phyloP scores from a whole-genome alignment of 1,140 invertebrate genomes.

The Drosophila orena region DNA sequence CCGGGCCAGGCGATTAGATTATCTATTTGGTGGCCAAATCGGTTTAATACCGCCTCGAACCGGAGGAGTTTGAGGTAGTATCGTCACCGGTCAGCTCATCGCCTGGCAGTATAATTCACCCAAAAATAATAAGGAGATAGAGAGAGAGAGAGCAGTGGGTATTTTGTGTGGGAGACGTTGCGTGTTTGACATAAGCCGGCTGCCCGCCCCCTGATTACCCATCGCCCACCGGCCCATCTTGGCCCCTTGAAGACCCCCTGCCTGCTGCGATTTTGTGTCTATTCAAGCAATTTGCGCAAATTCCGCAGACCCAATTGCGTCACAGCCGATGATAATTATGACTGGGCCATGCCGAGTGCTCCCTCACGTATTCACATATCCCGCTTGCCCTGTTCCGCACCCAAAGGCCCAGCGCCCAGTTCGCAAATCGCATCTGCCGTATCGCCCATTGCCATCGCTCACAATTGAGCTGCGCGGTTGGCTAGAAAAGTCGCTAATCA shows the following conservation, averaged over 20 bases:
- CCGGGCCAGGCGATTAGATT: constrained; percentile 58
- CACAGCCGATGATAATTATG: constrained; percentile 72
- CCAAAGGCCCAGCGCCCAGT: constrained; percentile 13
- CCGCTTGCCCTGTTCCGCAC: background rate
- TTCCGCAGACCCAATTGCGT: constrained; percentile 71
- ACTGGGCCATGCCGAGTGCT: constrained; percentile 40
- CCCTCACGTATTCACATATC: constrained; percentile 12
- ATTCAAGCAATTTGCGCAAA: constrained; percentile 75
- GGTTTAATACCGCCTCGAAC: constrained; percentile 59
- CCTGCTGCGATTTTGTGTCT: constrained; percentile 46
- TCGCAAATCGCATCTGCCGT: constrained; percentile 15
- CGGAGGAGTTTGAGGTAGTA: constrained; percentile 11
- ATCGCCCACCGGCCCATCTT: background rate
- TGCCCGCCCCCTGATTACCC: constrained; percentile 22
- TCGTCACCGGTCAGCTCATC: constrained; percentile 21
- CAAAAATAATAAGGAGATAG: too few species aligned
- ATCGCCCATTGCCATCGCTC: constrained; percentile 10
- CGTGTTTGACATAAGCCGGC: constrained; percentile 51
- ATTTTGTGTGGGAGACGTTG: constrained; percentile 10
- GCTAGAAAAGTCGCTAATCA: background rate
- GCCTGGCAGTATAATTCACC: constrained; percentile 1
- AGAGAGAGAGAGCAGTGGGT: background rate
- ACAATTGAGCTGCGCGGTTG: background rate
- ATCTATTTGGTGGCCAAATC: constrained; percentile 22
- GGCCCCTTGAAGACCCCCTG: constrained; percentile 3